These are phyloP conservation scores for Patella ulyssiponensis DNA, from an alignment of 2,888 invertebrate species.

Conservation along the genomic window DNA sequence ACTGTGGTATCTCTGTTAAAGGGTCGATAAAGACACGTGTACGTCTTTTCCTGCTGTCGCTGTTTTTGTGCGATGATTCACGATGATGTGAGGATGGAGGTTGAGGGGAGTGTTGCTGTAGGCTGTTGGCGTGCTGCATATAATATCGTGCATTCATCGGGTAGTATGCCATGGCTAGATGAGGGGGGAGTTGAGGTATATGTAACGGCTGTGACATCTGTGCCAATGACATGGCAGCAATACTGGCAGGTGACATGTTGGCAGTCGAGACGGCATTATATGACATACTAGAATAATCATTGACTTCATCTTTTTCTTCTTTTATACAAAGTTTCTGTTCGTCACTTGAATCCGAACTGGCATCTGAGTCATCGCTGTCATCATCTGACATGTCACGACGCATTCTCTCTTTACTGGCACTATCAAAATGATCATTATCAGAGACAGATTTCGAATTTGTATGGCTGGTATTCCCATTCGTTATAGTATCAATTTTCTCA, in stretches of 20 bases:
- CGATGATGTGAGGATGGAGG: slow-evolving; percentile 24
- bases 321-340: slow-evolving; percentile 30
- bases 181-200: slow-evolving; percentile 63
- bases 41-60: slow-evolving; percentile 80
- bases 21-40: slow-evolving; percentile 99
- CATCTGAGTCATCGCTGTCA: slow-evolving; percentile 14
- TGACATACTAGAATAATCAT: slow-evolving; percentile 15
- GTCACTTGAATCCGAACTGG: slow-evolving; percentile 20
- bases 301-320: slow-evolving; percentile 15
- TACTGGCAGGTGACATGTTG: slow-evolving; percentile 37
- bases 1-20: slow-evolving; percentile 88
- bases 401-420: neutral
- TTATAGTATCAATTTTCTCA: neutral
- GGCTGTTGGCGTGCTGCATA: slow-evolving; percentile 52
- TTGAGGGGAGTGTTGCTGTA: slow-evolving; percentile 31
- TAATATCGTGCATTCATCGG: slow-evolving; percentile 62
- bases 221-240: slow-evolving; percentile 43
- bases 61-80: slow-evolving; percentile 22
- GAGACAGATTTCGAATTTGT: neutral
- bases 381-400: slow-evolving; percentile 16
- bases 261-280: slow-evolving; percentile 25
- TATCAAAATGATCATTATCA: slow-evolving; percentile 12
- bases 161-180: slow-evolving; percentile 63
- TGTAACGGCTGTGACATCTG: slow-evolving; percentile 54
- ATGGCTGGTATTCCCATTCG: neutral